Percentiles rank a stretch among this genome's conserved stretches.
phyloP scores from a whole-genome alignment of 2,113 vertebrate genomes.

The Nannospalax galili region DNA sequence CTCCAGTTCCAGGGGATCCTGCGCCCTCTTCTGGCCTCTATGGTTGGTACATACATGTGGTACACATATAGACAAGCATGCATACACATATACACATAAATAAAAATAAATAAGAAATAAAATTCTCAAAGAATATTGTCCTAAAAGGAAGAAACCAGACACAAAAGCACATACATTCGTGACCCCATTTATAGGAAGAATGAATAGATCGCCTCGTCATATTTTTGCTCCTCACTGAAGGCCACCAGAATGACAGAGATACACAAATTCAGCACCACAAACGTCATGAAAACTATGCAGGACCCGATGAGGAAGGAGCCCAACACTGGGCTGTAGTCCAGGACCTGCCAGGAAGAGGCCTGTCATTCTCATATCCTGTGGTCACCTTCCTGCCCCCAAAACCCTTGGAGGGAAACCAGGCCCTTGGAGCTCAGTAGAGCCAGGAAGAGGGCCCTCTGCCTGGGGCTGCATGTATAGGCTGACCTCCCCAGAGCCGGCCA shows the following conservation, averaged over 20 bases:
- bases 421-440: neutral
- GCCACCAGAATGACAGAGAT: slow-evolving; percentile 97
- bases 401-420: neutral
- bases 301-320: slow-evolving; percentile 96
- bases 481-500: neutral
- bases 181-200: neutral
- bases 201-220: slow-evolving; percentile 89
- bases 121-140: too few relatives aligned
- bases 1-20: too few relatives aligned
- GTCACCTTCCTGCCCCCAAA: neutral
- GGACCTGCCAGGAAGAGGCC: slow-evolving; percentile 81
- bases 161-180: neutral
- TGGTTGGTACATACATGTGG: too few relatives aligned
- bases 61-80: neutral
- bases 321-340: slow-evolving; percentile 93
- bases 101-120: neutral
- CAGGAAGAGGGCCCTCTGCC: neutral
- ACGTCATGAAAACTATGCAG: slow-evolving; percentile 97
- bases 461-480: too few relatives aligned
- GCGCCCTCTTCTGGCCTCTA: too few relatives aligned
- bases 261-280: slow-evolving; percentile 97
- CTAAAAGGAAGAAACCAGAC: neutral
- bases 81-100: neutral
- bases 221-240: slow-evolving; percentile 94
- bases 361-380: neutral